Percentiles rank a stretch among this genome's conserved stretches.
Evolutionary conservation across 2,888 invertebrate genomes (phyloP).

Genomic region (Pristionchus fissidentatus): DNA sequence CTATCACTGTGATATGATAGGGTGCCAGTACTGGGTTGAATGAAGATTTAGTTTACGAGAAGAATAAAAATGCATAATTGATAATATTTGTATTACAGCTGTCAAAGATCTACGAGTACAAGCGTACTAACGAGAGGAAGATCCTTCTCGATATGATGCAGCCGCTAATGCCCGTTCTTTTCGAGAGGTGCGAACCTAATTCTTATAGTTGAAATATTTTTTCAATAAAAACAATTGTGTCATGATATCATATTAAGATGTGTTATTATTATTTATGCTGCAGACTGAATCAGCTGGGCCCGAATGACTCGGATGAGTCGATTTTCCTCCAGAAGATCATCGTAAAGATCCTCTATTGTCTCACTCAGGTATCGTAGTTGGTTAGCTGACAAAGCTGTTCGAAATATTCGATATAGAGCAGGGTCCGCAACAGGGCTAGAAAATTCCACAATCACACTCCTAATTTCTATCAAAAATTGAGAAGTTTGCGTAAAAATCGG

Average conservation of each 20-base stretch:
- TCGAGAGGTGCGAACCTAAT: not conserved
- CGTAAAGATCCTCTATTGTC: constrained; percentile 90
- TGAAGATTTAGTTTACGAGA: too few relatives aligned
- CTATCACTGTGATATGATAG: too few relatives aligned
- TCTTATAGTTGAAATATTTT: not conserved
- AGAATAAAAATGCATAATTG: not conserved
- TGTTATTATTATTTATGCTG: not conserved
- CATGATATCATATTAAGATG: not conserved
- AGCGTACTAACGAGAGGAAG: constrained; percentile 88
- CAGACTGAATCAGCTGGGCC: constrained; percentile 76
- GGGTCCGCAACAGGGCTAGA: too few relatives aligned
- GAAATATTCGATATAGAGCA: not conserved
- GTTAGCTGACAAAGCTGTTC: not conserved
- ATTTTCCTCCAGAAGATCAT: constrained; percentile 94
- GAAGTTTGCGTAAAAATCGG: too few relatives aligned
- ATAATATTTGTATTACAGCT: constrained; percentile 78
- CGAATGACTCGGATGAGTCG: constrained; percentile 85
- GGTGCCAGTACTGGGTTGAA: too few relatives aligned
- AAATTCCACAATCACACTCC: too few relatives aligned
- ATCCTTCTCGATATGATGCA: constrained; percentile 96
- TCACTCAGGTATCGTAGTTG: constrained; percentile 85
- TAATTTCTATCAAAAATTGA: too few relatives aligned
- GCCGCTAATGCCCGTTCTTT: constrained; percentile 86
- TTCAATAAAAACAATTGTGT: not conserved
- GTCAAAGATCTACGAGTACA: constrained; percentile 92